Evolutionary conservation across 2,888 invertebrate genomes (phyloP).

Genomic region (Syrphus vitripennis): DNA sequence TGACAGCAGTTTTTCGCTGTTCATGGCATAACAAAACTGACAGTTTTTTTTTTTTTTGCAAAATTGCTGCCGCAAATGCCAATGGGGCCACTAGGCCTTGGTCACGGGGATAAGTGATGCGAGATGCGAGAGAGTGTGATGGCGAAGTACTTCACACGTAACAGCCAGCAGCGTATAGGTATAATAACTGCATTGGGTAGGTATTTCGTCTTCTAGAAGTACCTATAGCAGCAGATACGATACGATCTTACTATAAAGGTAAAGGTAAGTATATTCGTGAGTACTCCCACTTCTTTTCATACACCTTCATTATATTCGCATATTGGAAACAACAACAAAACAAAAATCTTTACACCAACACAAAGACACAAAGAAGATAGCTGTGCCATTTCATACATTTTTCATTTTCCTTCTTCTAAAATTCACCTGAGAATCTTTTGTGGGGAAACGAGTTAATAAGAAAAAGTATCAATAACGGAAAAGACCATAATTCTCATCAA

Average conservation of each 20-base stretch:
- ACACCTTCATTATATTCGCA: slow-evolving; percentile 41
- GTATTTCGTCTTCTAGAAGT: neutral
- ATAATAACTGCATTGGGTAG: slow-evolving; percentile 53
- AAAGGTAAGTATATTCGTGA: neutral
- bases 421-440: slow-evolving; percentile 48
- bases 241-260: slow-evolving; percentile 30
- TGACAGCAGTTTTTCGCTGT: slow-evolving; percentile 3
- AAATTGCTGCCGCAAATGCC: slow-evolving; percentile 22
- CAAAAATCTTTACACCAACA: slow-evolving; percentile 39
- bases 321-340: slow-evolving; percentile 34
- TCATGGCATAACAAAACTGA: slow-evolving; percentile 28
- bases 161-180: neutral
- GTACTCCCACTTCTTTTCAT: slow-evolving; percentile 51
- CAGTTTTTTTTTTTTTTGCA: slow-evolving; percentile 23
- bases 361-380: neutral
- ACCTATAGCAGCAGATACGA: slow-evolving; percentile 10
- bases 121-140: neutral
- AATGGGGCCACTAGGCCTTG: slow-evolving; percentile 66
- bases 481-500: slow-evolving; percentile 7
- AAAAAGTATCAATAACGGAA: slow-evolving; percentile 3
- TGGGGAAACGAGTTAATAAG: neutral
- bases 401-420: slow-evolving; percentile 30
- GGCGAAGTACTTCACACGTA: slow-evolving; percentile 13
- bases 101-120: slow-evolving; percentile 24
- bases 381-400: slow-evolving; percentile 12